phyloP scores from a whole-genome alignment of 2,113 vertebrate genomes.

The Chaetops frenatus region DNA sequence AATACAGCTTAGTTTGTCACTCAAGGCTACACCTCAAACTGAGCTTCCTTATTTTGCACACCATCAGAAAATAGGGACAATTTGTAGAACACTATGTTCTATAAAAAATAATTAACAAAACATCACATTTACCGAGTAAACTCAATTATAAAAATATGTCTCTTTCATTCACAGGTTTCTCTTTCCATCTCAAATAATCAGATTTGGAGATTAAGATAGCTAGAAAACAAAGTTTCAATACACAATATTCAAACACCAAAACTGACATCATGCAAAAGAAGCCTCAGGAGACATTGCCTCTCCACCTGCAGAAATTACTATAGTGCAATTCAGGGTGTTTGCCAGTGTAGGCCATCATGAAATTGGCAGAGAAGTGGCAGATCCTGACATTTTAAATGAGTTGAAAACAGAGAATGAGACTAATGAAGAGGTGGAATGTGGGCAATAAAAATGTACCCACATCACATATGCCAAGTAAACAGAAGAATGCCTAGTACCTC shows the following conservation, averaged over 20 bases:
- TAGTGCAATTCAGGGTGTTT: not conserved
- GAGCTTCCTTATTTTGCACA: not conserved
- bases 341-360: not conserved
- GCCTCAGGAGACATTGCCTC: not conserved
- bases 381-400: constrained; percentile 57
- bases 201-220: not conserved
- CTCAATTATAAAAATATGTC: not conserved
- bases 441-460: constrained; percentile 54
- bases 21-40: not conserved
- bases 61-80: not conserved
- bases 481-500: constrained; percentile 11
- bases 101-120: not conserved
- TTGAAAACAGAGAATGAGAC: constrained; percentile 37
- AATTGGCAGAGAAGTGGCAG: constrained; percentile 17
- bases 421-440: constrained; percentile 48
- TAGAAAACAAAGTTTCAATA: not conserved
- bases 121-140: not conserved
- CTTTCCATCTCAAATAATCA: not conserved
- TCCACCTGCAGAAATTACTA: not conserved
- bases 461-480: constrained; percentile 49
- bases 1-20: not conserved
- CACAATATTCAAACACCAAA: not conserved
- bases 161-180: not conserved
- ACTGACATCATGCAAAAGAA: not conserved
- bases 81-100: not conserved